These are phyloP conservation scores for Platycercus adscitus DNA, from an alignment of 2,113 vertebrate genomes.

Conservation along the genomic window DNA sequence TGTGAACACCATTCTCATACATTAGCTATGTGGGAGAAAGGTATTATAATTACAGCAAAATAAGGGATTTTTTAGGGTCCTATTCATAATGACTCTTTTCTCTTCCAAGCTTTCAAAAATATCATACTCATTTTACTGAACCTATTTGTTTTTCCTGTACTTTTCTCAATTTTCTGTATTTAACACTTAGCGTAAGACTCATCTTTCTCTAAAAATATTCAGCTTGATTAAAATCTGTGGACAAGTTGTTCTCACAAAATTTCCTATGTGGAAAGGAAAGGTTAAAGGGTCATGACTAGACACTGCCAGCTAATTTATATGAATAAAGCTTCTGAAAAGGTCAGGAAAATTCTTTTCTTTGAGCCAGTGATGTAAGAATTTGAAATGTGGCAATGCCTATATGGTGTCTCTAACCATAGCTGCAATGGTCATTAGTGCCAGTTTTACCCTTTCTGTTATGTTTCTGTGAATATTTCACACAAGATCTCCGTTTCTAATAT, in stretches of 20 bases:
- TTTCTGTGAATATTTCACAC: neutral
- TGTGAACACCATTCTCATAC: neutral
- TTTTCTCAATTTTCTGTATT: neutral
- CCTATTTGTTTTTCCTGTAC: neutral
- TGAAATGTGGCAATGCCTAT: neutral
- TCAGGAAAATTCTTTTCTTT: neutral
- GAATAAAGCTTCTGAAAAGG: neutral
- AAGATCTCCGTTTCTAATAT: neutral
- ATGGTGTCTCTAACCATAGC: neutral
- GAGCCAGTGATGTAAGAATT: neutral
- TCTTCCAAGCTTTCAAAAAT: neutral
- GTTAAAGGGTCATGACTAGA: neutral
- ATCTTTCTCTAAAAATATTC: neutral
- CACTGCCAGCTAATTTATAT: neutral
- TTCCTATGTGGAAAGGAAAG: neutral
- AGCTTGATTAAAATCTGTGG: neutral
- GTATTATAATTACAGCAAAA: neutral
- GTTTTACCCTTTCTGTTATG: neutral
- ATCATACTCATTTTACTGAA: neutral
- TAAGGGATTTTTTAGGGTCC: neutral
- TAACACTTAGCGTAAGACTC: neutral
- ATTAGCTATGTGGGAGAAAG: neutral
- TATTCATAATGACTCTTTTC: neutral
- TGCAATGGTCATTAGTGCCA: too few relatives aligned
- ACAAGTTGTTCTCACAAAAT: neutral